phyloP scores from a whole-genome alignment of 2,797 vertebrate genomes.

The Acrossocheilus wenchowensis region DNA sequence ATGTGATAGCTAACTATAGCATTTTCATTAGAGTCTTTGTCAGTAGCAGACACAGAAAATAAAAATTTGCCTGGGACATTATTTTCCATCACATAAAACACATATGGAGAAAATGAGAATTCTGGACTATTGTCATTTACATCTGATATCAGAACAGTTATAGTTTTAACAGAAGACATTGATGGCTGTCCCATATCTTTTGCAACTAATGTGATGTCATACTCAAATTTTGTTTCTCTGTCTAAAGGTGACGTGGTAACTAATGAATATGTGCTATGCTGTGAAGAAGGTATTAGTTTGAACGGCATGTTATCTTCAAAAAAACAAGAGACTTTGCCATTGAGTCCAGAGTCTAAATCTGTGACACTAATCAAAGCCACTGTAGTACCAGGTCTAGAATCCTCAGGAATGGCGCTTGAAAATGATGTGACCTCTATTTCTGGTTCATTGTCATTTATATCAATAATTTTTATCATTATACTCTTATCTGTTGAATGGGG shows the following conservation, averaged over 20 bases:
- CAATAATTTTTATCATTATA: slow-evolving; percentile 76
- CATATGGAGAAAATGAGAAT: slow-evolving; percentile 69
- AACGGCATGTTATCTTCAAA: slow-evolving; percentile 69
- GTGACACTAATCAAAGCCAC: slow-evolving; percentile 80
- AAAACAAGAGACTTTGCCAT: slow-evolving; percentile 75
- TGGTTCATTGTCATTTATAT: slow-evolving; percentile 82
- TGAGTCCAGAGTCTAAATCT: slow-evolving; percentile 77
- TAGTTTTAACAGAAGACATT: slow-evolving; percentile 65
- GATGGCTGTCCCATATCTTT: slow-evolving; percentile 69
- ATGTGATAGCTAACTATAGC: slow-evolving; percentile 70
- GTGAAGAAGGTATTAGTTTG: slow-evolving; percentile 72
- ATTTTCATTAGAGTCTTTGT: slow-evolving; percentile 72
- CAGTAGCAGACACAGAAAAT: slow-evolving; percentile 71
- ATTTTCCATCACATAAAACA: slow-evolving; percentile 78
- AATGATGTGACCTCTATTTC: slow-evolving; percentile 79
- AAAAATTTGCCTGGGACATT: slow-evolving; percentile 72
- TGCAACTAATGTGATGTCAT: slow-evolving; percentile 66
- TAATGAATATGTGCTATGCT: slow-evolving; percentile 77
- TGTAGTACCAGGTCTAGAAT: slow-evolving; percentile 73
- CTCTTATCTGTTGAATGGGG: slow-evolving; percentile 74
- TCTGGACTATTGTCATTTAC: slow-evolving; percentile 78
- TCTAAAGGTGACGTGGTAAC: slow-evolving; percentile 72
- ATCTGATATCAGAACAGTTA: slow-evolving; percentile 70
- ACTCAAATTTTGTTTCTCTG: slow-evolving; percentile 66
- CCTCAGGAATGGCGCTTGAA: slow-evolving; percentile 71